Evolutionary conservation across 2,797 vertebrate genomes (phyloP).

Genomic region (Pagetopsis macropterus): DNA sequence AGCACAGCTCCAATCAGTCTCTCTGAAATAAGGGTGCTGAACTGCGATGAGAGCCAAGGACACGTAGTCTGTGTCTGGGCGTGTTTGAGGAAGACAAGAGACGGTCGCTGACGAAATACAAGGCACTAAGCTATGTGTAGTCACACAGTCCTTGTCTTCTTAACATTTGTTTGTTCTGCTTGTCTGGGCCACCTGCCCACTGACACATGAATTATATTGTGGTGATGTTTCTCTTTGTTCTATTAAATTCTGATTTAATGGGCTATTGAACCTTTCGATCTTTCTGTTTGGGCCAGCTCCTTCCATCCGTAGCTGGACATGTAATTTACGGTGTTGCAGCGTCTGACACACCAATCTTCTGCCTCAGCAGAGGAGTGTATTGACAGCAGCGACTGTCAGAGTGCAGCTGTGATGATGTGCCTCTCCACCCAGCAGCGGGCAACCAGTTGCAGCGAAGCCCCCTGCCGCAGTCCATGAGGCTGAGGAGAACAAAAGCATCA

Average conservation of each 20-base stretch:
- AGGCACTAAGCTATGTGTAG: slow-evolving; percentile 73
- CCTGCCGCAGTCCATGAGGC: slow-evolving; percentile 78
- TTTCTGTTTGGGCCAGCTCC: slow-evolving; percentile 2
- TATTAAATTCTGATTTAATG: slow-evolving; percentile 50
- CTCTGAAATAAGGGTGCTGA: slow-evolving; percentile 56
- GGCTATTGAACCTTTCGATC: slow-evolving; percentile 46
- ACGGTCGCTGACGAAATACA: slow-evolving; percentile 65
- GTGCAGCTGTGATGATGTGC: slow-evolving; percentile 37
- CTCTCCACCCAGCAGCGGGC: slow-evolving; percentile 64
- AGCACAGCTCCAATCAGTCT: slow-evolving; percentile 62
- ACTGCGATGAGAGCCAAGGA: slow-evolving; percentile 24
- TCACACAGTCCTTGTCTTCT: slow-evolving; percentile 52
- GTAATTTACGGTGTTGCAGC: slow-evolving; percentile 23
- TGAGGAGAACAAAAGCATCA: slow-evolving; percentile 80
- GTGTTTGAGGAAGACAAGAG: slow-evolving; percentile 50
- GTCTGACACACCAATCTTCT: slow-evolving; percentile 23
- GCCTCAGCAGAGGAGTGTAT: slow-evolving; percentile 5
- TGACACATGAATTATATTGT: slow-evolving; percentile 41
- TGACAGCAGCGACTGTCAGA: slow-evolving; percentile 26
- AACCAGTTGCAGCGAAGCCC: slow-evolving; percentile 72
- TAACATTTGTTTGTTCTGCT: slow-evolving; percentile 42
- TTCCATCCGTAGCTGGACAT: slow-evolving; percentile 5
- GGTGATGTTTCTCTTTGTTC: slow-evolving; percentile 24
- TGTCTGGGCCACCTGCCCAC: slow-evolving; percentile 44
- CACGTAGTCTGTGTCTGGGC: slow-evolving; percentile 15